Percentiles rank a stretch among this genome's conserved stretches.
Evolutionary conservation across 2,113 vertebrate species (phyloP).

Genomic region (Takifugu flavidus): DNA sequence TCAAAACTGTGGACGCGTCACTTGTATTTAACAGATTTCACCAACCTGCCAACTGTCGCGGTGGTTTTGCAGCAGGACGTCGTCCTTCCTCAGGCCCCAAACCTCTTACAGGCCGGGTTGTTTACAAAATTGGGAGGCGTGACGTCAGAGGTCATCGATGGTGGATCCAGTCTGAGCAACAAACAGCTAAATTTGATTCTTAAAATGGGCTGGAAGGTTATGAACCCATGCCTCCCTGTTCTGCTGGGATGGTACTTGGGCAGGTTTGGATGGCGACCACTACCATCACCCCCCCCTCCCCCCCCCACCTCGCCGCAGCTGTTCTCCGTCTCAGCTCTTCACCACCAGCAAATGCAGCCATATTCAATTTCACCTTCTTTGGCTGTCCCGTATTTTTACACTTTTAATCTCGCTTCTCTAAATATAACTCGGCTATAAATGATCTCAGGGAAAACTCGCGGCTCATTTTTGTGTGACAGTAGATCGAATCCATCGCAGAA

Average conservation of each 20-base stretch:
- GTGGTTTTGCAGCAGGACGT: background rate
- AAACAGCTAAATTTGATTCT: no score
- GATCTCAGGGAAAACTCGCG: no score
- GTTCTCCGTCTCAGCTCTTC: conserved; percentile 39
- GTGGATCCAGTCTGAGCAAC: no score
- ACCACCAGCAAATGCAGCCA: conserved; percentile 41
- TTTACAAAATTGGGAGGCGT: background rate
- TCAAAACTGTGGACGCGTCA: no score
- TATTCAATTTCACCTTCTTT: conserved; percentile 68
- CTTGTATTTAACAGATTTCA: no score
- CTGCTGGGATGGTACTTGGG: conserved; percentile 1
- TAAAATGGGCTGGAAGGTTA: background rate
- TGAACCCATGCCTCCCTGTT: background rate
- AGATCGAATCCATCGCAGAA: no score
- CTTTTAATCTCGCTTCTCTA: no score
- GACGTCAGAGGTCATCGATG: no score
- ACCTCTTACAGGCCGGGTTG: conserved; percentile 12
- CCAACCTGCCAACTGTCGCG: no score
- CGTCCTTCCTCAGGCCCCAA: background rate
- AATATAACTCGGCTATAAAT: no score
- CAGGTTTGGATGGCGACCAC: background rate
- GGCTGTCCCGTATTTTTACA: conserved; percentile 30
- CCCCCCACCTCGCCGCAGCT: conserved; percentile 44
- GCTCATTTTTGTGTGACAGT: no score
- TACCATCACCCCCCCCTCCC: no score